Evolutionary conservation across 2,113 vertebrate species (phyloP), one percentile per base, ranked within the genome.

Genomic region (Oreochromis spilurus): DNA sequence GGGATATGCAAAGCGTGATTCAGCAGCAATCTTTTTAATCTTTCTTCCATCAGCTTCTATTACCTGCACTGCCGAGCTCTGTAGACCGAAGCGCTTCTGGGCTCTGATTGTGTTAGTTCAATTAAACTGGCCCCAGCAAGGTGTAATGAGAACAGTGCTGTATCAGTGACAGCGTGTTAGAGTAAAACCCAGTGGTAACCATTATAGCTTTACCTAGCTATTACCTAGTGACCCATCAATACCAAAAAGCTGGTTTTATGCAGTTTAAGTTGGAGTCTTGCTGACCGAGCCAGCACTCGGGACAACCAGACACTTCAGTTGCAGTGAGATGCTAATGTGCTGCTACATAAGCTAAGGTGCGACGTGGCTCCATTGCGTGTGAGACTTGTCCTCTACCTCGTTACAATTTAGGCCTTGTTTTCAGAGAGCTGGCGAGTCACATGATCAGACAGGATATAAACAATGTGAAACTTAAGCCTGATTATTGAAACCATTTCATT

Each of bases 71-170:
- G 86, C 87, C 24, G 17, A 82, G 90, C 88, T 92, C 92, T 91
- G 91, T 86, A 79, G 92, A 92, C 75, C 83, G 31, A 17, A 78
- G 45, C 40, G 36, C 86, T 87, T 82, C 89, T 5, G 88, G 83
- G 84, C 92, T 90, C 87, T 92, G 90, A 94, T 94, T 92, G 93
- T 91, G 92, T 96, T 94, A 91, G 84, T 80, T 82, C 92, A 91
- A 92, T 95, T 94, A 94, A 91, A 89, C 58, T 43, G 62, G 87
- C 82, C 90, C 34, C 36, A 21, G 93, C 72, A 70, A 84, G 83
- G 82, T 89, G 88, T 90, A 93, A 92, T 92, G 85, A 94, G 90
- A 93, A 57, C 84, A 34, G 85, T 45, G 85, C 62, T 70, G 83
- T 81, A 65, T 84, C 89, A 29, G 88, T 81, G 92, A 89, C 93